Base-by-base conservation (phyloP, 2,113 vertebrate species). In the Cryptoleucopteryx plumbea region DNA sequence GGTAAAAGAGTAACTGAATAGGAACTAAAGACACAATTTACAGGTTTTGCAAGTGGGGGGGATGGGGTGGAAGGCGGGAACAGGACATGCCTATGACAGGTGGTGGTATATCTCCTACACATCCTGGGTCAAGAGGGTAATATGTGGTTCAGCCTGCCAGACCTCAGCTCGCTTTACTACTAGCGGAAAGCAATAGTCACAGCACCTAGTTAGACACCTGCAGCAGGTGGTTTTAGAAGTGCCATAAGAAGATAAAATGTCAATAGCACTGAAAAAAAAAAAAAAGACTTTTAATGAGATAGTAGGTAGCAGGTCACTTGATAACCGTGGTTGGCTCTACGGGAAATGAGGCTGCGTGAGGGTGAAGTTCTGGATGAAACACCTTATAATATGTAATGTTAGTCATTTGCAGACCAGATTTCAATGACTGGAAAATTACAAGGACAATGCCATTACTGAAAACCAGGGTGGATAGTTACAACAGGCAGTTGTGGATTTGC, bases 101-200 rank as follows among this genome's bases (percentile, higher is more conserved):
- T 93, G 93, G 74, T 80, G 78, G 92, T 93, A 20, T 96, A 97
- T 96, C 83, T 94, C 66, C 74, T 48, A n/a, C 85, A 95, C 66
- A 95, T 96, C 93, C 96, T 96, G 96, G 92, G 85, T 96, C 96
- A 95, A 93, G 94, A 93, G 91, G 62, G 58, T 79, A 95, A 85
- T 84, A 91, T 73, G 87, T 52, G 36, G 85, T 45, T 96, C 84
- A 95, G 93, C 85, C 85, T 96, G 93, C 92, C 96, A 96, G 85
- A 93, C 53, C 43, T 91, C 6, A 7, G 62, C 82, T 93, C 10
- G 3, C 53, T 85, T 82, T 87, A 45, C 71, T 62, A 68, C 92
- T 91, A 80, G 79, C 36, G 78, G 82, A 77, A 80, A 92, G 87
- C 27, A 75, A 52, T 5, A 85, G 87, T 62, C 48, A 65, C 53